These are phyloP conservation scores for Fringilla coelebs DNA, from an alignment of 2,797 vertebrate genomes.

Conservation along the genomic window DNA sequence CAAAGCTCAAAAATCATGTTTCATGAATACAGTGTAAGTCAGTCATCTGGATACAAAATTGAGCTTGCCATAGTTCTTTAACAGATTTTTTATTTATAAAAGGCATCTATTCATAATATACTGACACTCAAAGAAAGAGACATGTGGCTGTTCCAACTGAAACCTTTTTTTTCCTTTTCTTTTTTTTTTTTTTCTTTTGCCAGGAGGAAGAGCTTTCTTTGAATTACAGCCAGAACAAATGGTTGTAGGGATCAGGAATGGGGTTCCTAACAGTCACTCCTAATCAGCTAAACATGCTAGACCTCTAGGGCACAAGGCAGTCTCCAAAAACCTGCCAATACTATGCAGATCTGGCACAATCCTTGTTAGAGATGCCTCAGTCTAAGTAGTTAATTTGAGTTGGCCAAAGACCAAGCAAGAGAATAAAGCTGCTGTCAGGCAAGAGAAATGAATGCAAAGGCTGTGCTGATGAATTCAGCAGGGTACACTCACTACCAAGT, in stretches of 20 bases:
- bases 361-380: neutral
- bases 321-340: neutral
- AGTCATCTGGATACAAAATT: neutral
- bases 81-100: neutral
- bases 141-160: neutral
- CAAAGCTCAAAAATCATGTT: slow-evolving; percentile 10
- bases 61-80: neutral
- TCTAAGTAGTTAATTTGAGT: neutral
- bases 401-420: slow-evolving; percentile 18
- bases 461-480: neutral
- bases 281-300: neutral
- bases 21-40: neutral
- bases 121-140: neutral
- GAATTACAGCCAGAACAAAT: neutral
- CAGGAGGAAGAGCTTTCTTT: neutral
- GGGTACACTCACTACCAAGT: neutral
- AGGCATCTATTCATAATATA: slow-evolving; percentile 5
- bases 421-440: slow-evolving; percentile 8
- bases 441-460: neutral
- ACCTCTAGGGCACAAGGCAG: neutral
- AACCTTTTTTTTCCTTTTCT: neutral
- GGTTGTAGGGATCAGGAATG: neutral
- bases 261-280: neutral
- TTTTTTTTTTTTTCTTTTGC: neutral
- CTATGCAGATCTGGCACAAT: neutral